Evolutionary conservation across 2,888 invertebrate species (phyloP), one percentile per base, ranked within the genome.

Genomic region (Anorthoa munda): DNA sequence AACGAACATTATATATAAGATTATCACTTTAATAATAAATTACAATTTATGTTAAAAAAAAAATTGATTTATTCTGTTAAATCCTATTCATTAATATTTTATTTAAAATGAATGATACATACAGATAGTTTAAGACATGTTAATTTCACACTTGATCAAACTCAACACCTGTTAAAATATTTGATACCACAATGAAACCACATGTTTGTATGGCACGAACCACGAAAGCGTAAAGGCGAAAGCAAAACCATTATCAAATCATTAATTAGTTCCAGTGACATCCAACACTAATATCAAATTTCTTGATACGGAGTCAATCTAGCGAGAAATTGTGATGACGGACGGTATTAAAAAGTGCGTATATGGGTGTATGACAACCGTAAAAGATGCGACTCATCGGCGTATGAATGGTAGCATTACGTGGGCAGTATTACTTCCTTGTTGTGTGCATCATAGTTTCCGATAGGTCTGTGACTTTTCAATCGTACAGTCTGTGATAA

Each of bases 181-280:
- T 71, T 53, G 18, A 61, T 53, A 4, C 18, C 21, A 23, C 48
- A 60, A 70, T 18, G 18, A 71, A 66, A 58, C 48, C 48, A 67
- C 45, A 48, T 18, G n/a, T 65, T 70, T 65, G 46, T 72, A 70
- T 71, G 51, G 48, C 68, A 82, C 87, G 72, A 86, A 82, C 78
- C 81, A 90, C 74, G 91, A 92, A 92, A 92, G 93, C 92, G 92
- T 92, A 83, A 92, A 91, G 85, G 89, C 72, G 90, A 91, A 90
- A 91, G 89, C 88, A 82, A 84, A 86, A 72, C 82, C 73, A 86
- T 86, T 86, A 84, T 89, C 69, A 73, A 77, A 75, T 78, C 80
- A 84, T 86, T 89, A 82, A 90, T 91, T 92, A 91, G 89, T 90
- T 90, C 85, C 86, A 90, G 90, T 90, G 90, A 90, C 90, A 90